phyloP scores from a whole-genome alignment of 2,888 invertebrate genomes.

The Crepidodera aurea region DNA sequence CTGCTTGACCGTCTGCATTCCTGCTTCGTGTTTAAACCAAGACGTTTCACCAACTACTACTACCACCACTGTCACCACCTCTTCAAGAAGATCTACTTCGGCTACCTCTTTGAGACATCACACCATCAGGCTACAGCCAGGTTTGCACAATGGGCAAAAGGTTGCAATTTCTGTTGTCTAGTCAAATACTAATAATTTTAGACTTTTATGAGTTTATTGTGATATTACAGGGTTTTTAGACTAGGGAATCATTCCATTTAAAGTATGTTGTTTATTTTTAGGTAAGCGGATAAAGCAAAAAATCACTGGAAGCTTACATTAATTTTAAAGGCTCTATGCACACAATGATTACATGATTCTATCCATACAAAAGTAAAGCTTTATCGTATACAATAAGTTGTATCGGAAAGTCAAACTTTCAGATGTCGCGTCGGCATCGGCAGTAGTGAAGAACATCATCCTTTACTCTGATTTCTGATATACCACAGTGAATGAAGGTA shows the following conservation, averaged over 20 bases:
- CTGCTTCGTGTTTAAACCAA: conserved; percentile 56
- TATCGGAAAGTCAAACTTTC: too few relatives aligned
- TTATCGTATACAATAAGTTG: too few relatives aligned
- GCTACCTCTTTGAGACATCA: conserved; percentile 56
- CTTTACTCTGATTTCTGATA: too few relatives aligned
- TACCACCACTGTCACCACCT: conserved; percentile 58
- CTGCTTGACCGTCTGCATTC: conserved; percentile 56
- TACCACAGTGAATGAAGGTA: too few relatives aligned
- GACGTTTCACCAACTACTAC: conserved; percentile 51
- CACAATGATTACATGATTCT: too few relatives aligned
- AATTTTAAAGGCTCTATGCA: too few relatives aligned
- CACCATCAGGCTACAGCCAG: conserved; percentile 57
- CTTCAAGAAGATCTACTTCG: conserved; percentile 57
- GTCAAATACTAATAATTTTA: conserved; percentile 27
- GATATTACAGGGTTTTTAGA: not conserved
- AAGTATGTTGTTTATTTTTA: too few relatives aligned
- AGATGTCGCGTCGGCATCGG: too few relatives aligned
- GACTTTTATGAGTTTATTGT: not conserved
- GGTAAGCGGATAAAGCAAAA: too few relatives aligned
- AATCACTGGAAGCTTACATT: too few relatives aligned
- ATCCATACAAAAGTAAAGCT: too few relatives aligned
- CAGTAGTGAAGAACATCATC: too few relatives aligned
- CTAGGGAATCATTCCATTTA: not conserved
- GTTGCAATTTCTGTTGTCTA: conserved; percentile 59
- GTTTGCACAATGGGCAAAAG: conserved; percentile 54